Conservation (phyloP, 2,888 invertebrate genomes). For the Drosophila gaucha region DNA sequence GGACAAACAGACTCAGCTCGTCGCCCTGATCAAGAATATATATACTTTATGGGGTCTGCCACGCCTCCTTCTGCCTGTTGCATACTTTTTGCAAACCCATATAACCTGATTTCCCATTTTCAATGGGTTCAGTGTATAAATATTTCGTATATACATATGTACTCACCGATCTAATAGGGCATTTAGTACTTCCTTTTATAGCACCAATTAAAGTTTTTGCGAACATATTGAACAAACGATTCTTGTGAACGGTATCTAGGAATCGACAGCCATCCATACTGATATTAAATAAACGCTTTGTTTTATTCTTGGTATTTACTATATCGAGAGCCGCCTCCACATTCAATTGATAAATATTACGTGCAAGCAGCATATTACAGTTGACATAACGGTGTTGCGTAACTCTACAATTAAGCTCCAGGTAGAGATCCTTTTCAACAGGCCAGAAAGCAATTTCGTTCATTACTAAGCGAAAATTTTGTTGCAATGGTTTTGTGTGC, state of each 20-base stretch:
- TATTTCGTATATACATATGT: no score
- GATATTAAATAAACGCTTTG: slow-evolving; percentile 19
- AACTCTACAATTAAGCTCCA: slow-evolving; percentile 13
- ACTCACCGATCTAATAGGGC: no score
- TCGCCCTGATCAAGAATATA: no score
- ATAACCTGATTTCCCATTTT: no score
- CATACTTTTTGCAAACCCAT: no score
- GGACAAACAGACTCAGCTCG: no score
- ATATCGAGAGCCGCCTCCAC: slow-evolving; percentile 30
- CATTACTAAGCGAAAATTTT: slow-evolving; percentile 36
- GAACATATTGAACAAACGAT: neutral
- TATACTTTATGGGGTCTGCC: no score
- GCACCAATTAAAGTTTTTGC: neutral
- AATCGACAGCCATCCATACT: slow-evolving; percentile 33
- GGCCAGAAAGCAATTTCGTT: slow-evolving; percentile 26
- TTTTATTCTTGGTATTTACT: slow-evolving; percentile 5
- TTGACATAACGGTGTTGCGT: slow-evolving; percentile 21
- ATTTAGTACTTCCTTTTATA: no score
- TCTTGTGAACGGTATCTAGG: neutral
- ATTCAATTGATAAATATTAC: slow-evolving; percentile 1
- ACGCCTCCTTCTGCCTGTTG: no score
- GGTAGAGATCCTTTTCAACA: slow-evolving; percentile 10
- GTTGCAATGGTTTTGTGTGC: neutral
- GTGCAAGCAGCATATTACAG: slow-evolving; percentile 21
- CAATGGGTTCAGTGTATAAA: no score